Conservation (phyloP, 2,888 invertebrate species). For the Caenorhabditis sulstoni region DNA sequence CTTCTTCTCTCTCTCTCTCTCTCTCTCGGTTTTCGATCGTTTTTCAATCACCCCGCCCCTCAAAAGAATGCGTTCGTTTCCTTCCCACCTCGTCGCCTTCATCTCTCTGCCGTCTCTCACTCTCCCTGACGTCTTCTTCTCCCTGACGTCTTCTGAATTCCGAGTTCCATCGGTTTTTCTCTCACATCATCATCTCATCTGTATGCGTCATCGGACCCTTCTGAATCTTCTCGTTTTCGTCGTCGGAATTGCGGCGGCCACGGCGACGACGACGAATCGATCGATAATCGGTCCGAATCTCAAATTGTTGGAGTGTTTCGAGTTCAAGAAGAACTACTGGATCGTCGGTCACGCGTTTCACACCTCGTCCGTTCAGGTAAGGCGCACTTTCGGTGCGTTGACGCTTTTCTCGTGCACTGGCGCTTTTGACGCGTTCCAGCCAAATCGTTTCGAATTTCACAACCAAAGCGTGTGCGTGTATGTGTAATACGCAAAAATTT, state of each 20-base stretch:
- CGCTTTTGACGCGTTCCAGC: too few species aligned
- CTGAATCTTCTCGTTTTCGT: too few species aligned
- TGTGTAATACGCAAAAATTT: too few species aligned
- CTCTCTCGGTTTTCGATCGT: background rate
- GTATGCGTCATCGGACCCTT: too few species aligned
- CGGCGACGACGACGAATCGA: too few species aligned
- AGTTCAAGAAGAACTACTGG: conserved; percentile 64
- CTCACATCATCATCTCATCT: too few species aligned
- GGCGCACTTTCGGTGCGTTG: background rate
- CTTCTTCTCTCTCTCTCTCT: conserved; percentile 20
- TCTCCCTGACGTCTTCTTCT: conserved; percentile 4
- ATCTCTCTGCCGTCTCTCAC: background rate
- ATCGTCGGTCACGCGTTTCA: conserved; percentile 63
- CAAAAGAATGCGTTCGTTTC: conserved; percentile 28
- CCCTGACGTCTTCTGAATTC: background rate
- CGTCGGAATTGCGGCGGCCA: too few species aligned
- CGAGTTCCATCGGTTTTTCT: background rate
- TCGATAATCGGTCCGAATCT: conserved; percentile 34
- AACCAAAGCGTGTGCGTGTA: too few species aligned
- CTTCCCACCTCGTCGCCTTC: conserved; percentile 1
- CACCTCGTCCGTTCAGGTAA: conserved; percentile 60
- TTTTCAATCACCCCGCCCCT: background rate
- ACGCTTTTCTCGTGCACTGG: background rate
- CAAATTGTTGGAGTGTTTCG: conserved; percentile 61
- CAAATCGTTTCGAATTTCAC: too few species aligned